These are phyloP conservation scores for Bagarius yarrelli DNA, from an alignment of 2,113 vertebrate genomes.

Conservation along the genomic window DNA sequence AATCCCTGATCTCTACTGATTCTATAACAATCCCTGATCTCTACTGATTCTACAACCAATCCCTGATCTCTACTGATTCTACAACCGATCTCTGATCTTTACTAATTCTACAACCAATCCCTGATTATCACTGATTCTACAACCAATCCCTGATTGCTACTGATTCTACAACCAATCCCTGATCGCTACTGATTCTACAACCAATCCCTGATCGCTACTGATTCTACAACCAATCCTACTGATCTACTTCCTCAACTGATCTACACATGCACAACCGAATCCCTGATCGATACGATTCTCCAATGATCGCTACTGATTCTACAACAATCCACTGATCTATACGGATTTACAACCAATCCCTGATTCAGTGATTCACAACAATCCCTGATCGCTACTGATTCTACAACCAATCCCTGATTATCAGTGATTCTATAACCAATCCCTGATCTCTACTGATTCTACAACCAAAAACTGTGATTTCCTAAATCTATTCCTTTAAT, in stretches of 20 bases:
- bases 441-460: background rate
- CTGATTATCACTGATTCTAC: background rate
- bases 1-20: background rate
- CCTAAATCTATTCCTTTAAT: background rate
- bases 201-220: background rate
- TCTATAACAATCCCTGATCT: too few relatives aligned
- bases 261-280: too few relatives aligned
- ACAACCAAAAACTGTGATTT: background rate
- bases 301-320: too few relatives aligned
- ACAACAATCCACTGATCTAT: too few relatives aligned
- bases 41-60: too few relatives aligned
- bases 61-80: too few relatives aligned
- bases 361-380: background rate
- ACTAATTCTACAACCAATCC: background rate
- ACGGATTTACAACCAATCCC: background rate
- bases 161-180: background rate
- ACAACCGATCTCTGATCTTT: too few relatives aligned
- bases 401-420: background rate
- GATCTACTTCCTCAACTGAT: too few relatives aligned
- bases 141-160: background rate
- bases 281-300: background rate
- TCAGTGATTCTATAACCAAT: background rate
- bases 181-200: background rate
- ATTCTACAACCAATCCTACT: background rate
- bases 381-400: background rate